Conservation (phyloP, 1,140 invertebrate genomes). For the Littorina saxatilis region DNA sequence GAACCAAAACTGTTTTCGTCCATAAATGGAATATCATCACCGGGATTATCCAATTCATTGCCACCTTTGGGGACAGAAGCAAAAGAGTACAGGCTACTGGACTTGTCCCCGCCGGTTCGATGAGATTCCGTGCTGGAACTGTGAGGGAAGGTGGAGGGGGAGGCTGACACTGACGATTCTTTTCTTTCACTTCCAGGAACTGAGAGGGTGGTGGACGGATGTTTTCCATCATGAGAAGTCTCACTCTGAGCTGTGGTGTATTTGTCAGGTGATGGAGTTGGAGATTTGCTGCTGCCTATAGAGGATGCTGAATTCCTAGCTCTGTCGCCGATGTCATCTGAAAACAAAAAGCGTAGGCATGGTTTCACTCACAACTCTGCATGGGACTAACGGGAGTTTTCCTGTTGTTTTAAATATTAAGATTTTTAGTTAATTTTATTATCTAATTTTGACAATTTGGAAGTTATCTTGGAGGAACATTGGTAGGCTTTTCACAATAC, state of each 20-base stretch:
- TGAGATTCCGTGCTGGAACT: constrained; percentile 34
- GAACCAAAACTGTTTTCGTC: too few relatives aligned
- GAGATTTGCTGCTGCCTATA: not conserved
- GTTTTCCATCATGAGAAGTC: not conserved
- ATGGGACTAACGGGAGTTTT: too few relatives aligned
- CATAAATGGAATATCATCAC: constrained; percentile 44
- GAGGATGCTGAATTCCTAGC: too few relatives aligned
- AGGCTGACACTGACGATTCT: not conserved
- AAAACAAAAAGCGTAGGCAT: too few relatives aligned
- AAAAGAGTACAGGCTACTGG: constrained; percentile 24
- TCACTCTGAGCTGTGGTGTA: too few relatives aligned
- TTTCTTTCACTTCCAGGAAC: not conserved
- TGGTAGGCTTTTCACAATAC: too few relatives aligned
- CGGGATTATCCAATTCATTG: constrained; percentile 41
- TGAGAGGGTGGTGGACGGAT: not conserved
- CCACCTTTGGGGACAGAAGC: not conserved
- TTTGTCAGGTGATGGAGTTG: not conserved
- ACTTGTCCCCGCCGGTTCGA: not conserved
- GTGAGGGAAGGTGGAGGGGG: constrained; percentile 21
- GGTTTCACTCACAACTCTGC: too few relatives aligned
- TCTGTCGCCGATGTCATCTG: too few relatives aligned
- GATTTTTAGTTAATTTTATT: too few relatives aligned
- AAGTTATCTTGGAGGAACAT: too few relatives aligned
- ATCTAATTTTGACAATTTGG: too few relatives aligned
- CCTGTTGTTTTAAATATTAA: too few relatives aligned